phyloP scores from a whole-genome alignment of 2,888 invertebrate genomes.

The Cataglyphis rosenhaueri region DNA sequence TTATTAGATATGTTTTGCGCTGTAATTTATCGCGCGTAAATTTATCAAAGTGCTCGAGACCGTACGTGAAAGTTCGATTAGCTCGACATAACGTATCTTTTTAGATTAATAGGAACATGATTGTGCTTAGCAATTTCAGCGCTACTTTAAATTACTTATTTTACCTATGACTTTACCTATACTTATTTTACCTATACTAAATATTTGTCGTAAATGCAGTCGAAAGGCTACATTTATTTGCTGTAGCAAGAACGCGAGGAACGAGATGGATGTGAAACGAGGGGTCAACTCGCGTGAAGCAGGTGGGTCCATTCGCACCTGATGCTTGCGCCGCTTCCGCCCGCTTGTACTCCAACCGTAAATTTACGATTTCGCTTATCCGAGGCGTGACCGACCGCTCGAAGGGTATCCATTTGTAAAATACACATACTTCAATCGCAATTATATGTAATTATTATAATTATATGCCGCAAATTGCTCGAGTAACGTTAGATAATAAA shows the following conservation, averaged over 20 bases:
- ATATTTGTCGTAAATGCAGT: conserved; percentile 1
- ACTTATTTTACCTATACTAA: no score
- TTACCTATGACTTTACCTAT: no score
- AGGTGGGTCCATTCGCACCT: conserved; percentile 79
- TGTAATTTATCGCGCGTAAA: conserved; percentile 21
- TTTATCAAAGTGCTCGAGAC: conserved; percentile 21
- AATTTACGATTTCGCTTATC: conserved; percentile 74
- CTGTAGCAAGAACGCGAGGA: neutral
- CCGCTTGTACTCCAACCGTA: conserved; percentile 76
- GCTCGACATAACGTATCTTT: neutral
- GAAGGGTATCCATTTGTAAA: conserved; percentile 60
- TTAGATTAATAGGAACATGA: neutral
- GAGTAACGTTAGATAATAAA: conserved; percentile 2
- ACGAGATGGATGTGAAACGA: conserved; percentile 52
- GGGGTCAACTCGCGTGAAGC: conserved; percentile 66
- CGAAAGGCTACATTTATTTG: neutral
- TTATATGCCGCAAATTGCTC: conserved; percentile 30
- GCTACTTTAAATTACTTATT: neutral
- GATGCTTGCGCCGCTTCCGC: conserved; percentile 79
- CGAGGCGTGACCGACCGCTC: conserved; percentile 67
- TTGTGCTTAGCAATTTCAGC: neutral
- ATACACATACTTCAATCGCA: conserved; percentile 34
- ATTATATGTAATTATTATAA: conserved; percentile 64
- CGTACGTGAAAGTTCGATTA: conserved; percentile 30
- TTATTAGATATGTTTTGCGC: neutral